These are phyloP conservation scores for Pogonus chalceus DNA, from an alignment of 1,140 invertebrate species.

Conservation along the genomic window DNA sequence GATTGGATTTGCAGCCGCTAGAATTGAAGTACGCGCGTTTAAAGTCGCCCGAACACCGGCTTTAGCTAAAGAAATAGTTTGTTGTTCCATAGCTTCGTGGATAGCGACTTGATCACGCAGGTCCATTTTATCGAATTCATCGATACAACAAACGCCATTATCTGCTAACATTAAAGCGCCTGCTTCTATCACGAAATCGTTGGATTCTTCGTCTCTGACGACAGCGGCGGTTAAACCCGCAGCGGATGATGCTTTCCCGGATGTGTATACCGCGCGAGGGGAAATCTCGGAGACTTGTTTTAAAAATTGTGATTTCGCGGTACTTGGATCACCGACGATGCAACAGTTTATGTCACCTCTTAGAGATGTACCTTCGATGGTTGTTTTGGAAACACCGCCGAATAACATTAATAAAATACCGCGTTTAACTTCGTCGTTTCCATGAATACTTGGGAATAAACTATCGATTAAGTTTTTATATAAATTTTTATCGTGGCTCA, in stretches of 20 bases:
- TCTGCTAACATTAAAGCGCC: conserved; percentile 98
- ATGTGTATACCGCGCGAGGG: conserved; percentile 94
- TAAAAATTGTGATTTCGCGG: conserved; percentile 94
- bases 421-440: conserved; percentile 95
- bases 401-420: conserved; percentile 94
- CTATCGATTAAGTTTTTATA: conserved; percentile 87
- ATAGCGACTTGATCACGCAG: conserved; percentile 95
- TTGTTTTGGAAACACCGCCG: conserved; percentile 95
- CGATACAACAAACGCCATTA: conserved; percentile 98
- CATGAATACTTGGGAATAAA: conserved; percentile 95
- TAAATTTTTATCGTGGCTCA: conserved; percentile 89
- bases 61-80: conserved; percentile 98
- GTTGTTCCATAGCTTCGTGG: conserved; percentile 99
- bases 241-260: conserved; percentile 94
- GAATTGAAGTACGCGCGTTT: conserved; percentile 94
- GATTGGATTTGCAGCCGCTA: conserved; percentile 97
- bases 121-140: conserved; percentile 99
- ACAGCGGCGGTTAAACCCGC: conserved; percentile 98
- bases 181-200: conserved; percentile 98
- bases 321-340: conserved; percentile 97
- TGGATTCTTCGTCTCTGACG: conserved; percentile 92
- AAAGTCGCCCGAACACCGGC: conserved; percentile 95
- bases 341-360: conserved; percentile 97
- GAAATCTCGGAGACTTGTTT: conserved; percentile 94
- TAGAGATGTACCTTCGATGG: conserved; percentile 75